phyloP scores from a whole-genome alignment of 2,113 vertebrate genomes.

The Phalacrocorax brasilianus region DNA sequence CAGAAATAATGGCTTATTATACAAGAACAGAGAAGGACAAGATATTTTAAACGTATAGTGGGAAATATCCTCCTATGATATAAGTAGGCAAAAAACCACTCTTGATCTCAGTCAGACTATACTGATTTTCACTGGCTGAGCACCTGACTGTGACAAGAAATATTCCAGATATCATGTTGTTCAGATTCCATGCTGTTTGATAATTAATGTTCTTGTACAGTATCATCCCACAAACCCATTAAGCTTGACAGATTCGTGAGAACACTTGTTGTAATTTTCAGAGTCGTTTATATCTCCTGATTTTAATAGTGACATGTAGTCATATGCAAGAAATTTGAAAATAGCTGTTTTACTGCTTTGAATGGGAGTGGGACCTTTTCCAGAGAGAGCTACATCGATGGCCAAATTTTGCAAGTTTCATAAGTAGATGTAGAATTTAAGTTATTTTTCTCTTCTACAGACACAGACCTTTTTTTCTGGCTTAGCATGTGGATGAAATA shows the following conservation, averaged over 20 bases:
- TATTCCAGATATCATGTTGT: background rate
- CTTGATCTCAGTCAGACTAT: background rate
- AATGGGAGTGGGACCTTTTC: background rate
- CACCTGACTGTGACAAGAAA: background rate
- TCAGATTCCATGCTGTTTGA: background rate
- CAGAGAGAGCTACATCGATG: background rate
- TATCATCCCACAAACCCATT: conserved; percentile 33
- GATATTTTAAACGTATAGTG: background rate
- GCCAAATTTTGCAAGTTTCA: background rate
- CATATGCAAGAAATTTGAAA: background rate
- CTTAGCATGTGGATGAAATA: background rate
- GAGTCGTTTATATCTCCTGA: background rate
- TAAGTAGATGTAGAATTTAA: background rate
- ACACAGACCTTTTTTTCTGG: background rate
- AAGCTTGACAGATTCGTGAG: conserved; percentile 33
- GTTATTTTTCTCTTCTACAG: background rate
- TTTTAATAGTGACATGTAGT: background rate
- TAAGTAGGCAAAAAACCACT: background rate
- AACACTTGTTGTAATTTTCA: background rate
- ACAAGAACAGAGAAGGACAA: background rate
- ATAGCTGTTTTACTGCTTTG: background rate
- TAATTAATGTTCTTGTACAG: conserved; percentile 34
- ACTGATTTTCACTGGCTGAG: background rate
- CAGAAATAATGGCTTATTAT: conserved; percentile 8
- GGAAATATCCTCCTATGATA: background rate